A percentile compares a stretch with the other conserved stretches of the same genome.
phyloP scores from a whole-genome alignment of 2,888 invertebrate genomes.

The Conops quadrifasciatus region DNA sequence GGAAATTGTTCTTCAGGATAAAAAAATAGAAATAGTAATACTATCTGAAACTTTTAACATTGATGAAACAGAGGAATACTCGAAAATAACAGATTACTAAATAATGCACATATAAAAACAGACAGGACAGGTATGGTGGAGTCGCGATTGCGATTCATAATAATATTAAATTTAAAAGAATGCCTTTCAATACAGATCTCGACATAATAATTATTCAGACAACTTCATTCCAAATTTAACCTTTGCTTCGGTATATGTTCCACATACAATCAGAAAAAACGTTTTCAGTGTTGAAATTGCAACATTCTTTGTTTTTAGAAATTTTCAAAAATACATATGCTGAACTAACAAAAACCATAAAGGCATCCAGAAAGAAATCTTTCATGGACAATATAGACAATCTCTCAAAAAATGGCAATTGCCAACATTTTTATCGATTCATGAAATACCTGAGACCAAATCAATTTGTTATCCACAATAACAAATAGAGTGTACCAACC shows the following conservation, averaged over 20 bases:
- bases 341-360: no score
- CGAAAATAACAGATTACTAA: neutral
- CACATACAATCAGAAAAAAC: neutral
- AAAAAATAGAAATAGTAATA: no score
- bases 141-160: conserved; percentile 3
- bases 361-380: no score
- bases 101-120: neutral
- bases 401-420: no score
- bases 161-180: neutral
- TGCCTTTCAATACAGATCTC: neutral
- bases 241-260: neutral
- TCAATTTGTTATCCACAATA: no score
- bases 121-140: neutral
- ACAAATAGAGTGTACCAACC: no score
- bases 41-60: neutral
- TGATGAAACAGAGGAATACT: neutral
- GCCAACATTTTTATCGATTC: no score
- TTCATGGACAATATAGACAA: no score
- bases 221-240: neutral
- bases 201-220: conserved; percentile 1
- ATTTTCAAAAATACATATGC: no score
- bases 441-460: no score
- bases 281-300: neutral
- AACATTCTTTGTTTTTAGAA: no score
- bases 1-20: no score